Conservation (phyloP, 2,888 invertebrate species). For the Polydrusus tereticollis region DNA sequence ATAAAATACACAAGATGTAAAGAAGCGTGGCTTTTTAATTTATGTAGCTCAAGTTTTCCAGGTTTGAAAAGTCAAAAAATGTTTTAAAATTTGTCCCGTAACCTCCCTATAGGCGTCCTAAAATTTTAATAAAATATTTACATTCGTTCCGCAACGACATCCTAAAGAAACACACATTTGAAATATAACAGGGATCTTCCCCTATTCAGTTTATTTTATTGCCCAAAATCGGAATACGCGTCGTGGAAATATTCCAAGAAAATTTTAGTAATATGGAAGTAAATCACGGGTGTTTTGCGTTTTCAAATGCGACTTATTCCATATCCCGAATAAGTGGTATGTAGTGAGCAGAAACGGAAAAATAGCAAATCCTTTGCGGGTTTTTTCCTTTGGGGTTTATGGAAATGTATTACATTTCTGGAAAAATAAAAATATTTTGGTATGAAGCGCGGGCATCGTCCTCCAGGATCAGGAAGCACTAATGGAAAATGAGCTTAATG, state of each 20-base stretch:
- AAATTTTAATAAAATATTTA: no score
- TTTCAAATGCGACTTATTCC: conserved; percentile 13
- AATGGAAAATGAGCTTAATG: no score
- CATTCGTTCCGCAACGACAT: no score
- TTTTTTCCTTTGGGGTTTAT: not conserved
- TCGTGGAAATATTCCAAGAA: conserved; percentile 1
- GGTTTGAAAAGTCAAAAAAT: no score
- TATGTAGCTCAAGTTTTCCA: no score
- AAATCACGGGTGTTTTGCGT: not conserved
- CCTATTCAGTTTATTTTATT: conserved; percentile 1
- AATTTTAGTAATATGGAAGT: not conserved
- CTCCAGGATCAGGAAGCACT: no score
- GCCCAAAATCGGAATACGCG: not conserved
- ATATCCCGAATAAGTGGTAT: conserved; percentile 28
- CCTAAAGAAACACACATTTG: not conserved
- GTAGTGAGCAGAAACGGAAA: conserved; percentile 8
- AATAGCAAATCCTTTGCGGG: not conserved
- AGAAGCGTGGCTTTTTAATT: no score
- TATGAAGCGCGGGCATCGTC: no score
- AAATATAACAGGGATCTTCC: not conserved
- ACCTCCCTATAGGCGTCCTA: no score
- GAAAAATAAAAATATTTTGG: not conserved
- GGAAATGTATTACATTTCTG: not conserved
- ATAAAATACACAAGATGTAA: no score
- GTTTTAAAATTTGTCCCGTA: no score